Conservation (phyloP, 2,113 vertebrate species). For the Paraplagusia blochii region DNA sequence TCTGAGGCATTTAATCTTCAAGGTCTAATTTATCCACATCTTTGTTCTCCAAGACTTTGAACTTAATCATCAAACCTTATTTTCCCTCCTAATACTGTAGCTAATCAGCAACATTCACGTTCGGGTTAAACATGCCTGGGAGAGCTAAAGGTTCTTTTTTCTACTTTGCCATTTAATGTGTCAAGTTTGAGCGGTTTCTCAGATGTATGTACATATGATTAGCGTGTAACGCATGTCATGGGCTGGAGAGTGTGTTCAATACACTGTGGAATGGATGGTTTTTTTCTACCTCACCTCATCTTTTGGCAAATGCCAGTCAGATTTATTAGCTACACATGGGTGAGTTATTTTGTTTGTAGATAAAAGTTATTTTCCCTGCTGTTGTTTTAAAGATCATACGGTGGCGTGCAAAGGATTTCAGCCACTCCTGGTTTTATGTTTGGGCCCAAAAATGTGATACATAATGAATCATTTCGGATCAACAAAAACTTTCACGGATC, state of each 20-base stretch:
- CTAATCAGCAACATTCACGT: conserved; percentile 60
- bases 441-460: too few relatives aligned
- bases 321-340: conserved; percentile 77
- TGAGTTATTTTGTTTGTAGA: conserved; percentile 74
- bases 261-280: conserved; percentile 53
- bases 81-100: conserved; percentile 52
- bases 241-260: conserved; percentile 47
- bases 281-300: conserved; percentile 89
- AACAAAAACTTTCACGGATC: too few relatives aligned
- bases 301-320: conserved; percentile 74
- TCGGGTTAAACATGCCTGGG: conserved; percentile 44
- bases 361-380: conserved; percentile 40
- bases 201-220: conserved; percentile 39
- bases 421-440: too few relatives aligned
- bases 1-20: conserved; percentile 36
- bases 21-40: conserved; percentile 53
- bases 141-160: conserved; percentile 24
- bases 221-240: conserved; percentile 51
- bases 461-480: too few relatives aligned
- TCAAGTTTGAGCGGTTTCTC: conserved; percentile 17
- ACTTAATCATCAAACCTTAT: conserved; percentile 58
- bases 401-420: too few relatives aligned
- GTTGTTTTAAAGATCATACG: conserved; percentile 39
- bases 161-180: conserved; percentile 31
- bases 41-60: conserved; percentile 66